Conservation (phyloP, 2,797 vertebrate genomes). For the Chaetophractus vellerosus region DNA sequence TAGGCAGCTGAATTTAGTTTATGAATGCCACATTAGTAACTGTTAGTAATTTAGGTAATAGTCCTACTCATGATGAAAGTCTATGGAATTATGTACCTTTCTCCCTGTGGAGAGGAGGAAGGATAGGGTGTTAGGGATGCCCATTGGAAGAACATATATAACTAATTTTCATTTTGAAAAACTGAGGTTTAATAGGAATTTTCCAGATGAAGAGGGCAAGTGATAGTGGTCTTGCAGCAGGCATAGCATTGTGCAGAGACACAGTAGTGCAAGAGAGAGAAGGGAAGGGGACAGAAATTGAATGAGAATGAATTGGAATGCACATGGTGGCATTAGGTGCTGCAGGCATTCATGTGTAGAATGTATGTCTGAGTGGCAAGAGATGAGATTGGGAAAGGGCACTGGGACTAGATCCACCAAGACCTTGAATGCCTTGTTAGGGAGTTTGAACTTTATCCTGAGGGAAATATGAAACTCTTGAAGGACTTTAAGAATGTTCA, state of each 20-base stretch:
- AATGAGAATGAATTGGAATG: not conserved
- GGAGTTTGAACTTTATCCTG: slow-evolving; percentile 21
- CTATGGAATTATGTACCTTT: slow-evolving; percentile 46
- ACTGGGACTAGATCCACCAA: not conserved
- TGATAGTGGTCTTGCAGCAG: not conserved
- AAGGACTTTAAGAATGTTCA: not conserved
- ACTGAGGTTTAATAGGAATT: not conserved
- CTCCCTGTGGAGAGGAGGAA: not conserved
- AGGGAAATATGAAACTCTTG: not conserved
- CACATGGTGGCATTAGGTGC: not conserved
- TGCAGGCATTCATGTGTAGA: not conserved
- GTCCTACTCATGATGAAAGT: not conserved
- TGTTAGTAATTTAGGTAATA: slow-evolving; percentile 35
- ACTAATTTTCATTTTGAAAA: not conserved
- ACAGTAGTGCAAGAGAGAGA: not conserved
- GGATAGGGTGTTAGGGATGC: not conserved
- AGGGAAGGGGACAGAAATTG: not conserved
- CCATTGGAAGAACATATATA: not conserved
- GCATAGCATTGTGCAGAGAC: not conserved
- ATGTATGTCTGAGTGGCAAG: not conserved
- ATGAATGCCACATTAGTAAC: slow-evolving; percentile 23
- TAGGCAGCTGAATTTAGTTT: slow-evolving; percentile 11
- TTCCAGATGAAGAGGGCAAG: not conserved
- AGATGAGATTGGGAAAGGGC: not conserved
- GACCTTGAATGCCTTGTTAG: not conserved